Conservation (phyloP, 1,140 invertebrate species). For the Samia ricini region DNA sequence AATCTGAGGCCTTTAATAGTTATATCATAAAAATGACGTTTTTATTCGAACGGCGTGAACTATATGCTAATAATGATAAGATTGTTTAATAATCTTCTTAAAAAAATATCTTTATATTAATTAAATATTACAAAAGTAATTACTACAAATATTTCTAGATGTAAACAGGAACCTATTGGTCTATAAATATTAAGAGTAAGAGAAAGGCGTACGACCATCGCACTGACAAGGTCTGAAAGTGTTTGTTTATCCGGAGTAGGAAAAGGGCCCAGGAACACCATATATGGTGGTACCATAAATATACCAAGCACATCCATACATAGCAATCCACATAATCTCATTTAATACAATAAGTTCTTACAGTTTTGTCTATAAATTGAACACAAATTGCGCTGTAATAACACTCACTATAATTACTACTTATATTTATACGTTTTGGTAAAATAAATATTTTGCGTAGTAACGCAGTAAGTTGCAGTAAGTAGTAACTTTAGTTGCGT, state of each 20-base stretch:
- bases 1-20: too few species aligned
- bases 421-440: neutral
- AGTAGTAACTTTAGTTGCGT: neutral
- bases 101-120: neutral
- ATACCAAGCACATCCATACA: neutral
- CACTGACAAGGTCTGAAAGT: conserved; percentile 22
- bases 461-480: too few species aligned
- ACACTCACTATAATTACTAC: neutral
- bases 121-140: neutral
- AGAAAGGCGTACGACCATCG: conserved; percentile 32
- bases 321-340: neutral
- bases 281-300: conserved; percentile 2
- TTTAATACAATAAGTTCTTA: conserved; percentile 4
- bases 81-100: too few species aligned
- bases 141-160: neutral
- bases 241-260: conserved; percentile 9
- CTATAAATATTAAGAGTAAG: conserved; percentile 34
- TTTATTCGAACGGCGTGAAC: neutral
- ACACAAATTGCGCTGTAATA: too few species aligned
- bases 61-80: neutral
- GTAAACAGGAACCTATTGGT: conserved; percentile 4
- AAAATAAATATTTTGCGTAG: neutral
- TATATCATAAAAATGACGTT: too few species aligned
- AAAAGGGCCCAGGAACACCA: neutral
- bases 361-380: too few species aligned